A percentile compares a stretch with the other conserved stretches of the same genome.
These are phyloP conservation scores for Oreocharis arfaki DNA, from an alignment of 2,113 vertebrate genomes.

Conservation along the genomic window DNA sequence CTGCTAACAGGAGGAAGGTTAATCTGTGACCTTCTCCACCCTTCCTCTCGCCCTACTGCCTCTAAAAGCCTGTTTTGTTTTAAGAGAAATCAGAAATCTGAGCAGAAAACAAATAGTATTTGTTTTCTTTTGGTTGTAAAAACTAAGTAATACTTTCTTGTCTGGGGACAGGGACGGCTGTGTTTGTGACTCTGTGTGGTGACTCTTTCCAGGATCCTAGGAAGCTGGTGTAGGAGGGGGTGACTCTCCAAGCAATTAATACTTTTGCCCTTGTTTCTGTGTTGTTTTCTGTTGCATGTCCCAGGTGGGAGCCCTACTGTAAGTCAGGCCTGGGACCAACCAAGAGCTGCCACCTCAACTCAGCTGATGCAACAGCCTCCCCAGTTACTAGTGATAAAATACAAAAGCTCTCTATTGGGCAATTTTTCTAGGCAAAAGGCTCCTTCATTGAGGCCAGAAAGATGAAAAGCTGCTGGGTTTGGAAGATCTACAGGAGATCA, in stretches of 20 bases:
- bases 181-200: neutral
- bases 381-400: neutral
- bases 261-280: neutral
- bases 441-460: neutral
- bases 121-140: neutral
- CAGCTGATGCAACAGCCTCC: slow-evolving; percentile 20
- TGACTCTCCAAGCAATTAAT: neutral
- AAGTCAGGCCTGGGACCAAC: neutral
- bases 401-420: neutral
- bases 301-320: neutral
- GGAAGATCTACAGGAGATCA: neutral
- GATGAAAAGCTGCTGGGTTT: slow-evolving; percentile 9
- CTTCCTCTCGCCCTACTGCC: neutral
- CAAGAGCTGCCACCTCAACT: neutral
- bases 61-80: slow-evolving; percentile 19
- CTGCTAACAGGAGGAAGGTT: neutral
- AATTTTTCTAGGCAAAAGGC: slow-evolving; percentile 18
- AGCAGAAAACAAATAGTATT: neutral
- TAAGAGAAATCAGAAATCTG: neutral
- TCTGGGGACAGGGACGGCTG: neutral
- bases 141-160: neutral
- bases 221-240: neutral
- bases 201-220: neutral
- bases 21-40: neutral
- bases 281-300: neutral